Conservation (phyloP, 2,113 vertebrate species). For the Cettia cetti region DNA sequence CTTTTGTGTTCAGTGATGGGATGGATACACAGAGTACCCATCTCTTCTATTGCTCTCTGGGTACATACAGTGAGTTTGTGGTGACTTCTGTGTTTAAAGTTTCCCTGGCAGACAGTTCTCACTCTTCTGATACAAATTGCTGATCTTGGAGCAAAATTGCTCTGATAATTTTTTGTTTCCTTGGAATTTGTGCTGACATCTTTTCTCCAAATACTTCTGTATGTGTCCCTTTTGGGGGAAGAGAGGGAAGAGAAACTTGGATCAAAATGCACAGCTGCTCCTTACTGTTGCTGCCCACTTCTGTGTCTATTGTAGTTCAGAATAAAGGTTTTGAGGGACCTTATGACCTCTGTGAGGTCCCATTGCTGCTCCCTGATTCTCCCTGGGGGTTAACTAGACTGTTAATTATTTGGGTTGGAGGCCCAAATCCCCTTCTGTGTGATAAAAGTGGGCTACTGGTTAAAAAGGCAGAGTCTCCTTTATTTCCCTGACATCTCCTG, state of each 20-base stretch:
- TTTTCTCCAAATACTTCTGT: not conserved
- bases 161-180: not conserved
- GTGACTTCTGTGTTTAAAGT: not conserved
- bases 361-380: not conserved
- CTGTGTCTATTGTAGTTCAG: not conserved
- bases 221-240: not conserved
- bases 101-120: not conserved
- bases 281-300: not conserved
- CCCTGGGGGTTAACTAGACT: not conserved
- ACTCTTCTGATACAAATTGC: not conserved
- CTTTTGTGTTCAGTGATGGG: not conserved
- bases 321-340: not conserved
- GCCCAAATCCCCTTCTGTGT: not conserved
- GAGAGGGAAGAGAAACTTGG: not conserved
- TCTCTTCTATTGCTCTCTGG: not conserved
- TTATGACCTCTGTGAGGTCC: not conserved
- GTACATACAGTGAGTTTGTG: rapidly evolving
- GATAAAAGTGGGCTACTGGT: not conserved
- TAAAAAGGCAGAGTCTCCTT: not conserved
- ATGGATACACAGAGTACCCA: not conserved
- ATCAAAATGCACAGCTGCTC: not conserved
- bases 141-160: not conserved
- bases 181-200: not conserved
- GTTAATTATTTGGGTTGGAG: not conserved
- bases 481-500: not conserved